phyloP scores from a whole-genome alignment of 1,140 invertebrate species.

The Dufourea novaeangliae region DNA sequence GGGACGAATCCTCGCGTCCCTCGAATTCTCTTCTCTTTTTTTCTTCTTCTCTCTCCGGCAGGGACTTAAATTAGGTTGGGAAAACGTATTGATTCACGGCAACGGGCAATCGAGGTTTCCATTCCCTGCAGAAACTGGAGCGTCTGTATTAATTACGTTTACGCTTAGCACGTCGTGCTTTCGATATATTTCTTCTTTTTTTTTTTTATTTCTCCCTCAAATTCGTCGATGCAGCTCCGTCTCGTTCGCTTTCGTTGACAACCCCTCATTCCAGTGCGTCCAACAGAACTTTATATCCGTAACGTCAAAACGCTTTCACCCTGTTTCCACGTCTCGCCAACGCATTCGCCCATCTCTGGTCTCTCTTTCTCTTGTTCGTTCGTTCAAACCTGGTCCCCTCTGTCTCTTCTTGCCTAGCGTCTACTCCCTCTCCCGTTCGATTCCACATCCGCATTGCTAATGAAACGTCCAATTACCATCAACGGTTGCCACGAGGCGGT shows the following conservation, averaged over 20 bases:
- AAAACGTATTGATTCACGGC: constrained; percentile 17
- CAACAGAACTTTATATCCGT: constrained; percentile 44
- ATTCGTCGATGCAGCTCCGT: constrained; percentile 2
- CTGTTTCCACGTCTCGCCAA: constrained; percentile 4
- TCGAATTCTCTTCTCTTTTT: not conserved
- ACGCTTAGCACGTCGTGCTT: not conserved
- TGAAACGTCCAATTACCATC: constrained; percentile 67
- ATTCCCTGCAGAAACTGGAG: constrained; percentile 4
- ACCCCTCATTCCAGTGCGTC: constrained; percentile 9
- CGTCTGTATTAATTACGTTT: constrained; percentile 36
- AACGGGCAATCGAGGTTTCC: constrained; percentile 4
- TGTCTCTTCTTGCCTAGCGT: not conserved
- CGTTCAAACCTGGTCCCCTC: not conserved
- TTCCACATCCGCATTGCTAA: constrained; percentile 60
- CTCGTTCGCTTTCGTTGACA: constrained; percentile 15
- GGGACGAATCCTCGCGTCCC: not conserved
- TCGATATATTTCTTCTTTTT: not conserved
- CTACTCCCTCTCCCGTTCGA: constrained; percentile 38
- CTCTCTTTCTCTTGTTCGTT: constrained; percentile 7
- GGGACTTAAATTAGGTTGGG: not conserved
- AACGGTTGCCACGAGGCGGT: constrained; percentile 35
- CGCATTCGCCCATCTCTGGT: not conserved
- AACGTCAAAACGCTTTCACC: constrained; percentile 46
- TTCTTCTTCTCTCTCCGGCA: not conserved
- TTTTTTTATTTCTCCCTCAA: not conserved